These are phyloP conservation scores for Turritopsis rubra DNA, from an alignment of 30 jellyfish, hydroid and myxozoan species.

Conservation along the genomic window DNA sequence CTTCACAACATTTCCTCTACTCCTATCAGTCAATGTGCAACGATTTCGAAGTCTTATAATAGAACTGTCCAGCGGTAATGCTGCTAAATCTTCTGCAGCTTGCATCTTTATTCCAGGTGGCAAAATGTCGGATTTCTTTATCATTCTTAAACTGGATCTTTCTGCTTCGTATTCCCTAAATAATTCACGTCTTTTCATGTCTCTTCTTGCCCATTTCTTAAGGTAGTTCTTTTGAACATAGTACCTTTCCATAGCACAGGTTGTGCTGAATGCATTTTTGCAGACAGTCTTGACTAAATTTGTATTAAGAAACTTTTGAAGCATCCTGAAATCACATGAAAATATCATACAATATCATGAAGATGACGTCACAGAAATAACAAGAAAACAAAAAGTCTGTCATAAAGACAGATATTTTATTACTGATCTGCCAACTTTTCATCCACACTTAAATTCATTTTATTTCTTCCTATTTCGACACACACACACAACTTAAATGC, in stretches of 20 bases:
- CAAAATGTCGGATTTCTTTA: conserved; percentile 65
- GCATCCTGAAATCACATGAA: neutral
- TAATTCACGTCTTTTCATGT: conserved; percentile 68
- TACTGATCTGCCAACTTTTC: too few species aligned
- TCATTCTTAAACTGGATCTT: conserved; percentile 58
- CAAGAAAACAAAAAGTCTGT: too few species aligned
- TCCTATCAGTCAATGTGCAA: conserved; percentile 82
- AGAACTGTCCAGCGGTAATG: conserved; percentile 69
- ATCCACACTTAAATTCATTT: too few species aligned
- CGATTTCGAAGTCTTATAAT: conserved; percentile 66
- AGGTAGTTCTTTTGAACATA: conserved; percentile 73
- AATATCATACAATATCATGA: neutral
- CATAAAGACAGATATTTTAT: too few species aligned
- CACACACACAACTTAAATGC: too few species aligned
- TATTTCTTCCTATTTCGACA: too few species aligned
- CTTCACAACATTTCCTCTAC: conserved; percentile 56
- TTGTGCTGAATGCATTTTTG: conserved; percentile 18
- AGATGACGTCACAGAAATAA: neutral
- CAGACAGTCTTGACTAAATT: neutral
- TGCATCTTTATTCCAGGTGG: conserved; percentile 60
- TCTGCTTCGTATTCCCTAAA: conserved; percentile 72
- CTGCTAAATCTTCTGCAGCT: conserved; percentile 83
- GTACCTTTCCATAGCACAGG: conserved; percentile 35
- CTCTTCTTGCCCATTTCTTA: conserved; percentile 95
- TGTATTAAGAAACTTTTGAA: neutral